phyloP scores from a whole-genome alignment of 1,140 invertebrate species.

The Arctopsyche grandis region DNA sequence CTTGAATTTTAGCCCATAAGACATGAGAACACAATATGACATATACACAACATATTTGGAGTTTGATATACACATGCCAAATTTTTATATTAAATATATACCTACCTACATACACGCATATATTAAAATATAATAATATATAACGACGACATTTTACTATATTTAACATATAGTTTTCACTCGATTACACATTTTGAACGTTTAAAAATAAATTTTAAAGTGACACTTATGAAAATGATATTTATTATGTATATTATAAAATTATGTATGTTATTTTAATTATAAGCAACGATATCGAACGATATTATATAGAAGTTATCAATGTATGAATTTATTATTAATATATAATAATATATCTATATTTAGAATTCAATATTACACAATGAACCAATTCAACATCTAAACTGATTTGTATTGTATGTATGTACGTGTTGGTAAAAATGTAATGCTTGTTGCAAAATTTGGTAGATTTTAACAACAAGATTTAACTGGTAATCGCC shows the following conservation, averaged over 20 bases:
- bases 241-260: constrained; percentile 22
- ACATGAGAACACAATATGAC: background rate
- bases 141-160: background rate
- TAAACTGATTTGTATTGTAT: background rate
- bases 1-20: constrained; percentile 2
- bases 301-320: constrained; percentile 36
- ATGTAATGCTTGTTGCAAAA: constrained; percentile 43
- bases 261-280: constrained; percentile 36
- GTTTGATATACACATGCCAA: constrained; percentile 16
- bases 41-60: constrained; percentile 8
- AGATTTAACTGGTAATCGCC: constrained; percentile 20
- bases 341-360: background rate
- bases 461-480: constrained; percentile 35
- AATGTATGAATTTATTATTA: constrained; percentile 7
- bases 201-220: background rate
- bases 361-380: constrained; percentile 27
- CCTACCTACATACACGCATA: background rate
- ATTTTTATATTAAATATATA: constrained; percentile 14
- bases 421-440: background rate
- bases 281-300: constrained; percentile 46
- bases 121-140: constrained; percentile 4
- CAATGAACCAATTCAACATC: background rate
- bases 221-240: constrained; percentile 28
- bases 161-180: background rate
- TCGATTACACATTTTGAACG: background rate